Evolutionary conservation across 2,797 vertebrate genomes (phyloP), one percentile per base, ranked within the genome.

Genomic region (Oryzias sinensis): DNA sequence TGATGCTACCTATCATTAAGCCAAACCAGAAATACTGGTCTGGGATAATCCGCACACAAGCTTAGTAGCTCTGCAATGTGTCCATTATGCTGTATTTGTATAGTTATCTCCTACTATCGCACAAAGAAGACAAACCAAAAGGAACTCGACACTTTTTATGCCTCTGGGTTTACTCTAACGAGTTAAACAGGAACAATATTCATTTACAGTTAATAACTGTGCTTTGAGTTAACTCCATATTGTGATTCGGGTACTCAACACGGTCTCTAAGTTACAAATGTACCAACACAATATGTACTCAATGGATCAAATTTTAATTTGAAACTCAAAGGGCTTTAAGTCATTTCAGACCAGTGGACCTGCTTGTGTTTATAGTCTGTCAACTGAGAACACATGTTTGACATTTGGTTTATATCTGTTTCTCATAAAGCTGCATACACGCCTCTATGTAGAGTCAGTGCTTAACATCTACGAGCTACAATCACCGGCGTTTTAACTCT

Each of bases 11-110:
- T 81, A 72, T 78, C 73, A 79, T 83, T 81, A 82, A 76, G 65
- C 65, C 66, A 81, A 81, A 88, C 88, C 74, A 84, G 88, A 89
- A 90, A 89, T 83, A 87, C 87, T 68, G 83, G 87, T 89, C 75
- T 80, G 54, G 79, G 68, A 62, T 77, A 76, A 87, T 81, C 71
- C 63, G 24, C 52, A 63, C 52, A 63, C 54, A 44, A 70, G 75
- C 53, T 81, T 59, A 70, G 73, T 53, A 49, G 66, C 62, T 78
- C 54, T 65, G 53, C 74, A 70, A 48, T 56, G 62, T 73, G 70
- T 72, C 62, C 53, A 65, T 77, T 79, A 71, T 66, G 49, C 33
- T 56, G 57, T 67, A 67, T 75, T 69, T 72, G 65, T 65, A 52
- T 65, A 57, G 67, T 75, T 80, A 67, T 79, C 48, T 70, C 53